Percentiles rank a stretch among this genome's conserved stretches.
Evolutionary conservation across 2,113 vertebrate species (phyloP).

Genomic region (Micromys minutus): DNA sequence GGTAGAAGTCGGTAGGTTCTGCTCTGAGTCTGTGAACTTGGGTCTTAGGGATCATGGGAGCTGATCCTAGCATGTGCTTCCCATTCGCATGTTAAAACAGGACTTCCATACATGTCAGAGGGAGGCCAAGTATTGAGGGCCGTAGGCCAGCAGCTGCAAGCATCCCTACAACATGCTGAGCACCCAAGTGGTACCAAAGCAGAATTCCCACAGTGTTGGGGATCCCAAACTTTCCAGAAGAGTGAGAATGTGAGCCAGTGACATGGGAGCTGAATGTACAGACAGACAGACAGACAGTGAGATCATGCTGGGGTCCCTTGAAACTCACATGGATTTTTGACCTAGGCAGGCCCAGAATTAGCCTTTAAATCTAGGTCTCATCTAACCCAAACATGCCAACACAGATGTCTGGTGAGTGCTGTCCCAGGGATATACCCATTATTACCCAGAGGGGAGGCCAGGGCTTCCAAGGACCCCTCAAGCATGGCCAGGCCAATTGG

Average conservation of each 20-base stretch:
- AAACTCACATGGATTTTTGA: not conserved
- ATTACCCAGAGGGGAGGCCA: not conserved
- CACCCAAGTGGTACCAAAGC: not conserved
- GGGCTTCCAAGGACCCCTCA: not conserved
- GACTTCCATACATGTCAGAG: not conserved
- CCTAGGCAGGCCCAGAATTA: not conserved
- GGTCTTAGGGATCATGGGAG: not conserved
- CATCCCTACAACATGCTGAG: not conserved
- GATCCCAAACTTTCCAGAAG: too few species aligned
- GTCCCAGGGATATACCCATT: not conserved
- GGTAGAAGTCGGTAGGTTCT: not conserved
- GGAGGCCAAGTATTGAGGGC: not conserved
- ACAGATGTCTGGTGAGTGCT: not conserved
- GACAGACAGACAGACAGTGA: too few species aligned
- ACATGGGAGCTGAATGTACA: not conserved
- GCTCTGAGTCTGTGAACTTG: not conserved
- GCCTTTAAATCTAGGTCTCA: not conserved
- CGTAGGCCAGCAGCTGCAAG: not conserved
- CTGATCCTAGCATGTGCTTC: not conserved
- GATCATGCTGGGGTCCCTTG: not conserved
- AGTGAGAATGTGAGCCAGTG: not conserved
- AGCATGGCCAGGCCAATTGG: not conserved
- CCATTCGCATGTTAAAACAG: not conserved
- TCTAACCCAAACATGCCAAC: not conserved
- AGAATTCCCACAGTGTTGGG: not conserved